Percentiles rank a stretch among this genome's conserved stretches.
These are phyloP conservation scores for Amphipyra tragopoginis DNA, from an alignment of 2,888 invertebrate species.

Conservation along the genomic window DNA sequence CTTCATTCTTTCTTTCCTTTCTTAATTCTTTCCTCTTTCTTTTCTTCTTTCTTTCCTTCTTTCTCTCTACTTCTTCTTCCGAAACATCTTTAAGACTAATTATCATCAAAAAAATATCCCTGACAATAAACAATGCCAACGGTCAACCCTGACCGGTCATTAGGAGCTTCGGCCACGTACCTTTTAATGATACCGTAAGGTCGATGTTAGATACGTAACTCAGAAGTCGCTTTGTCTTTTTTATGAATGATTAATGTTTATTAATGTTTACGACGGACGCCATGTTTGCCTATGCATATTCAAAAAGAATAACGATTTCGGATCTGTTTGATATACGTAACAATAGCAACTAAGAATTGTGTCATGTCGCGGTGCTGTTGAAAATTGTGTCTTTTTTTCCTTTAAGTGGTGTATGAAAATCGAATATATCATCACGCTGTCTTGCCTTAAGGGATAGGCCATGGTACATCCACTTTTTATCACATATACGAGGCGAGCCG, in stretches of 20 bases:
- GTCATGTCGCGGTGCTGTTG: constrained; percentile 4
- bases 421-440: too few relatives aligned
- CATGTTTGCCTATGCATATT: constrained; percentile 79
- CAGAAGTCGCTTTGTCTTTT: constrained; percentile 87
- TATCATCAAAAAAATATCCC: too few relatives aligned
- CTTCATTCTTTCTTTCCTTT: too few relatives aligned
- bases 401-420: too few relatives aligned
- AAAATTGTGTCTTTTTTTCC: too few relatives aligned
- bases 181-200: constrained; percentile 77
- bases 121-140: neutral
- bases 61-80: too few relatives aligned
- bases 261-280: constrained; percentile 65
- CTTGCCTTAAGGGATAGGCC: too few relatives aligned
- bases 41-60: too few relatives aligned
- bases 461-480: too few relatives aligned
- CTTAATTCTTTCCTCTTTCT: too few relatives aligned
- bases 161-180: constrained; percentile 73
- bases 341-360: constrained; percentile 56
- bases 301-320: constrained; percentile 70
- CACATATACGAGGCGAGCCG: too few relatives aligned
- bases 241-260: constrained; percentile 87
- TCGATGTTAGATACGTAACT: constrained; percentile 81
- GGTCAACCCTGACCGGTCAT: constrained; percentile 66
- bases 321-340: constrained; percentile 62
- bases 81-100: too few relatives aligned